phyloP scores from a whole-genome alignment of 2,113 vertebrate genomes.

The Vireo altiloquus region DNA sequence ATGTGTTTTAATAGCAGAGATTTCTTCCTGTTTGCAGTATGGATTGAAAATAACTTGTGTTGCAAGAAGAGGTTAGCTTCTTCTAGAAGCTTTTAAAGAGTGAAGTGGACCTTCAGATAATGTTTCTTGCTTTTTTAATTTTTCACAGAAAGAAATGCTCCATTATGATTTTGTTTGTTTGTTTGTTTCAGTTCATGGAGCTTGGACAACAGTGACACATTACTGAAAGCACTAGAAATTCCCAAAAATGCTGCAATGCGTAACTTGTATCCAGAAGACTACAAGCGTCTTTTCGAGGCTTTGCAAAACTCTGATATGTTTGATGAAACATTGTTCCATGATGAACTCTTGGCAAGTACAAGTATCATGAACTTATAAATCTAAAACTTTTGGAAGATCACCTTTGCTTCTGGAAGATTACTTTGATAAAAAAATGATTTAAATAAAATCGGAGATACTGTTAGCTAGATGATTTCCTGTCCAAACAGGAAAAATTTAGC shows the following conservation, averaged over 20 bases:
- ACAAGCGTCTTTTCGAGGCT: conserved; percentile 81
- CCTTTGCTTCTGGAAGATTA: conserved; percentile 41
- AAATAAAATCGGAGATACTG: not conserved
- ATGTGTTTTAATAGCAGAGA: not conserved
- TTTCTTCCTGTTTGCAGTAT: not conserved
- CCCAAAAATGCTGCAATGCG: conserved; percentile 60
- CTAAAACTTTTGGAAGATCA: not conserved
- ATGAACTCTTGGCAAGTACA: conserved; percentile 73
- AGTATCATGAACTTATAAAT: not conserved
- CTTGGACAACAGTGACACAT: conserved; percentile 60
- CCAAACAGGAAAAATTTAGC: not conserved
- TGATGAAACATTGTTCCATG: conserved; percentile 80
- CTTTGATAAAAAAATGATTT: conserved; percentile 10
- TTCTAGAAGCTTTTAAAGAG: not conserved
- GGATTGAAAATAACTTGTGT: not conserved
- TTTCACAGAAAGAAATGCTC: not conserved
- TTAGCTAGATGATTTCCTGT: not conserved
- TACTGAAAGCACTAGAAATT: conserved; percentile 74
- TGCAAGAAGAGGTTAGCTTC: not conserved
- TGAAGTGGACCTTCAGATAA: not conserved
- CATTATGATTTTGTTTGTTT: not conserved
- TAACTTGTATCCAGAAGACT: conserved; percentile 80
- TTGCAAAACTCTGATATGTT: conserved; percentile 80
- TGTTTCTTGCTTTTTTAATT: not conserved
- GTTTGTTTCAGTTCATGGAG: conserved; percentile 82